Percentiles rank a stretch among this genome's conserved stretches.
phyloP scores from a whole-genome alignment of 2,797 vertebrate species.

The Enteromius paludinosus region DNA sequence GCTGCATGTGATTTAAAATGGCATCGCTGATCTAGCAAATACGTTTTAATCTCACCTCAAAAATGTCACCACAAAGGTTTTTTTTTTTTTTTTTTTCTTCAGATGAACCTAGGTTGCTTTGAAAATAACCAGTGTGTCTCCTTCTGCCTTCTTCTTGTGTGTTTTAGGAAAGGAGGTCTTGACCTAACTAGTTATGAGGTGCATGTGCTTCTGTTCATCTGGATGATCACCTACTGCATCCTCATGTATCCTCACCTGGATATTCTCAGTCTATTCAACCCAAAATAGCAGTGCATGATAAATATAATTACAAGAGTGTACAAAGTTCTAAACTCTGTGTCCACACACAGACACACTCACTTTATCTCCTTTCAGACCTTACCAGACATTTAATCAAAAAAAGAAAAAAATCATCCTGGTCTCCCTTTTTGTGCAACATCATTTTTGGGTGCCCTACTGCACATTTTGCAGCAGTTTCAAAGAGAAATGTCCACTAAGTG shows the following conservation, averaged over 20 bases:
- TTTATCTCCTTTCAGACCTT: not conserved
- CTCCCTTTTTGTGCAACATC: too few species aligned
- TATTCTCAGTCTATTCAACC: slow-evolving; percentile 51
- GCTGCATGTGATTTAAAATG: not conserved
- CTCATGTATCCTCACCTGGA: slow-evolving; percentile 66
- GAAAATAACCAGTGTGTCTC: slow-evolving; percentile 28
- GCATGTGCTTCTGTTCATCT: slow-evolving; percentile 64
- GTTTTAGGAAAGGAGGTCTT: slow-evolving; percentile 29
- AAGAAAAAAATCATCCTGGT: too few species aligned
- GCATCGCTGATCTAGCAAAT: not conserved
- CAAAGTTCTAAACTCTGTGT: not conserved
- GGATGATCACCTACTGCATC: slow-evolving; percentile 73
- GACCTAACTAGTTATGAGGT: slow-evolving; percentile 59
- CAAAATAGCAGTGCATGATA: not conserved
- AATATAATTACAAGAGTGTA: not conserved
- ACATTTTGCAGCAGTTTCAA: too few species aligned
- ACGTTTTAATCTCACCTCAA: not conserved
- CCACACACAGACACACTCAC: not conserved
- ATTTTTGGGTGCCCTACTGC: too few species aligned
- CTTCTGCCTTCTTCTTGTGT: slow-evolving; percentile 51
- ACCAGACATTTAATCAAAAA: too few species aligned
- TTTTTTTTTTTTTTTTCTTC: too few species aligned
- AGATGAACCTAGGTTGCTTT: not conserved
- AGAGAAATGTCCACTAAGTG: too few species aligned
- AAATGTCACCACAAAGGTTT: not conserved